Evolutionary conservation across 2,888 invertebrate species (phyloP), one percentile per base, ranked within the genome.

Genomic region (Cephus pulcher): DNA sequence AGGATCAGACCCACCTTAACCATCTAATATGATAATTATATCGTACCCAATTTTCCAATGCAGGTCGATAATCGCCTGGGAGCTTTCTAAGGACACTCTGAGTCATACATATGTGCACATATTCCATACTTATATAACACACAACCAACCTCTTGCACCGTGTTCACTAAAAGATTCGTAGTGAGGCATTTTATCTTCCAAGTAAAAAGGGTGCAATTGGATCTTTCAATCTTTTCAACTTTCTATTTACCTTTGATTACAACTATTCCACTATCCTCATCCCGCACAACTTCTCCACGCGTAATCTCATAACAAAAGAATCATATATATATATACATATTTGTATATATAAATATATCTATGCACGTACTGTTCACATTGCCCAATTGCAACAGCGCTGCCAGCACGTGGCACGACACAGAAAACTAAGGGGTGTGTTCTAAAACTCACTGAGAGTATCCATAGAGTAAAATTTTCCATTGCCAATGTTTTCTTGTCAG

Each of bases 61-160:
- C 79, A 86, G 78, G 77, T 83, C 83, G 82, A 86, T 83, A 81
- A 83, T 80, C 82, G 81, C 82, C 83, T 82, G 79, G 76, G 80
- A 74, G 56, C 77, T 76, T 79, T 79, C 76, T 81, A 83, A 82
- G 73, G 79, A 78, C 81, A 81, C 79, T 69, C 40, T 33, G n/a
- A 75, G 70, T 78, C 34, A 76, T 37, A 56, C 78, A 74, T 77
- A 75, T 56, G 76, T 76, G 75, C 71, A 71, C 71, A 32, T 71
- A 33, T 34, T 33, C 71, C 71, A 32, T 71, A 34, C 32, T 71
- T 71, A 34, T 71, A 56, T 56, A 56, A 23, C 56, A 23, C 15
- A 23, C 56, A 9, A 56, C 56, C 23, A 23, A 56, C 56, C 56
- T 23, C 9, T 56, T 56, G 56, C 56, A 56, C 56, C 56, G 9